phyloP scores from a whole-genome alignment of 2,888 invertebrate species.

The Elegia similella region DNA sequence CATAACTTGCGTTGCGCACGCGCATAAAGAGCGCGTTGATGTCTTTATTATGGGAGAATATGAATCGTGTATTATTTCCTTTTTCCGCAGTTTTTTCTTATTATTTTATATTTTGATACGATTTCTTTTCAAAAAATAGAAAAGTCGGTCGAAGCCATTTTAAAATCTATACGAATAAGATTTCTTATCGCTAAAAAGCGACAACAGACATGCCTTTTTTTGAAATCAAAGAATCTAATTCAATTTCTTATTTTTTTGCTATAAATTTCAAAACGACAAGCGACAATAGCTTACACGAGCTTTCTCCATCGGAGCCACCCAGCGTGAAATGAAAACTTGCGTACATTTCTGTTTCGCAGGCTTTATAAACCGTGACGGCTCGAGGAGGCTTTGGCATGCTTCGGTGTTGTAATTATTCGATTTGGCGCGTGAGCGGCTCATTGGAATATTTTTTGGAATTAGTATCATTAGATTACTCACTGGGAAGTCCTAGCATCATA shows the following conservation, averaged over 20 bases:
- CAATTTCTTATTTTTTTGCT: not conserved
- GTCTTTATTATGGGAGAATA: conserved; percentile 14
- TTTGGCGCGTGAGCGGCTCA: not conserved
- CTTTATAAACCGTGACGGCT: conserved; percentile 18
- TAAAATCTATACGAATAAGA: too few relatives aligned
- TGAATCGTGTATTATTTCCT: not conserved
- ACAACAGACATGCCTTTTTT: too few relatives aligned
- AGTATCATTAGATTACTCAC: not conserved
- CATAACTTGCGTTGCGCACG: too few relatives aligned
- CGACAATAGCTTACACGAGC: conserved; percentile 32
- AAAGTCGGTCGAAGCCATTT: too few relatives aligned
- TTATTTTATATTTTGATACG: too few relatives aligned
- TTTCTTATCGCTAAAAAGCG: too few relatives aligned
- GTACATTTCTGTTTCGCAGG: conserved; percentile 32
- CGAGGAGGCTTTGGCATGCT: conserved; percentile 1
- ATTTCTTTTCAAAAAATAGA: too few relatives aligned
- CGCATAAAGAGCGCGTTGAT: conserved; percentile 9
- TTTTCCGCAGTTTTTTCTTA: not conserved
- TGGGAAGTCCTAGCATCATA: too few relatives aligned
- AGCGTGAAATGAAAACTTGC: conserved; percentile 69
- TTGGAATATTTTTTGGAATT: not conserved
- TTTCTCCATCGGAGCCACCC: conserved; percentile 62
- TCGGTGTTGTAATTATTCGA: not conserved
- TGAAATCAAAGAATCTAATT: not conserved
- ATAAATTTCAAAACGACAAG: conserved; percentile 1